Percentiles rank a stretch among this genome's conserved stretches.
Conservation (phyloP, 2,797 vertebrate species). For the Spinibarbus caldwelli region DNA sequence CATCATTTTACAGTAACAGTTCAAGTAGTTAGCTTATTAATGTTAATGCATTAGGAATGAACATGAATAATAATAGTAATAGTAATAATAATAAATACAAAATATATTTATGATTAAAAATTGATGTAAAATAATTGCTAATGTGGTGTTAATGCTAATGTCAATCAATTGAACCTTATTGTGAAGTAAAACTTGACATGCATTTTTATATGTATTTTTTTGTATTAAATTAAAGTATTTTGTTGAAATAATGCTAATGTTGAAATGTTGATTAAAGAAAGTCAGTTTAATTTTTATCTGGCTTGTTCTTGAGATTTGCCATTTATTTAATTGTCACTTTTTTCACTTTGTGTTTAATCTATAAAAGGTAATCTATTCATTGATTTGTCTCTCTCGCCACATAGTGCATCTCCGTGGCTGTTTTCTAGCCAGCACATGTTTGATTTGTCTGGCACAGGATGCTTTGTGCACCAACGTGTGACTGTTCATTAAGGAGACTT, state of each 20-base stretch:
- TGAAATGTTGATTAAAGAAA: background rate
- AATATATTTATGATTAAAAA: background rate
- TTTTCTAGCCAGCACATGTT: slow-evolving; percentile 78
- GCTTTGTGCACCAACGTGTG: slow-evolving; percentile 63
- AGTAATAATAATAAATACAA: background rate
- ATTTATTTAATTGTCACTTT: slow-evolving; percentile 76
- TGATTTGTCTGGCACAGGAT: slow-evolving; percentile 64
- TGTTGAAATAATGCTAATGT: background rate
- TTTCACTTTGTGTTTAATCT: slow-evolving; percentile 74
- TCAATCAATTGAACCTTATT: background rate
- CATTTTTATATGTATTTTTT: background rate
- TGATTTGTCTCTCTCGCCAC: slow-evolving; percentile 57
- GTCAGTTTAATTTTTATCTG: slow-evolving; percentile 13
- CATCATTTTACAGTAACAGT: background rate
- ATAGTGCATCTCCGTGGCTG: slow-evolving; percentile 57
- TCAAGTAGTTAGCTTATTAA: background rate
- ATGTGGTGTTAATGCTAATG: background rate
- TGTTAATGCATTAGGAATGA: background rate
- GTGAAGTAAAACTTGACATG: background rate
- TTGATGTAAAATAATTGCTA: background rate
- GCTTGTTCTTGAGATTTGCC: slow-evolving; percentile 69
- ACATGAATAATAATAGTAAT: background rate
- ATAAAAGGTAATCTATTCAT: slow-evolving; percentile 68
- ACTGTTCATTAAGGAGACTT: slow-evolving; percentile 77
- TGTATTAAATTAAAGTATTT: background rate